A percentile compares a stretch with the other conserved stretches of the same genome.
Conservation (phyloP, 2,888 invertebrate genomes). For the Nasonovia ribisnigri region DNA sequence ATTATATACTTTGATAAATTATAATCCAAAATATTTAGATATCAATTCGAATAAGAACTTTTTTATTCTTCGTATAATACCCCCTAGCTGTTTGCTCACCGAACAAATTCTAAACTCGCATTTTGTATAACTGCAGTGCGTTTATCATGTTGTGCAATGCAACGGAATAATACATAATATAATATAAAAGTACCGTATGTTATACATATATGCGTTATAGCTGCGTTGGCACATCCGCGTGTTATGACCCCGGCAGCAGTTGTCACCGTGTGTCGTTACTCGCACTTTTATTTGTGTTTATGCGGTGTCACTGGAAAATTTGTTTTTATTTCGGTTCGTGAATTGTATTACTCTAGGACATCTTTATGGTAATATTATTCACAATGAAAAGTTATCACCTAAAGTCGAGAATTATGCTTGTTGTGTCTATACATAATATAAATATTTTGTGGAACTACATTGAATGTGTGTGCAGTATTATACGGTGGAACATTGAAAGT, state of each 20-base stretch:
- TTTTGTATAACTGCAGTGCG: too few relatives aligned
- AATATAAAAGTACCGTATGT: background rate
- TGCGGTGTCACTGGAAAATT: background rate
- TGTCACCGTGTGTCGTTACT: slow-evolving; percentile 14
- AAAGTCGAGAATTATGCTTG: slow-evolving; percentile 38
- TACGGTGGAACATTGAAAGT: slow-evolving; percentile 27
- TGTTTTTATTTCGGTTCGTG: slow-evolving; percentile 11
- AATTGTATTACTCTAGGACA: slow-evolving; percentile 48
- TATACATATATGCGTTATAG: background rate
- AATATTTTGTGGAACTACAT: background rate
- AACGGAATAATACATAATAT: background rate
- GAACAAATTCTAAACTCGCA: too few relatives aligned
- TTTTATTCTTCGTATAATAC: background rate
- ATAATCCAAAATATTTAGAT: background rate
- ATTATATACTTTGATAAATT: background rate
- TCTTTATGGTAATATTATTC: slow-evolving; percentile 60
- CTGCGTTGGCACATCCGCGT: background rate
- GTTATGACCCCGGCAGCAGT: slow-evolving; percentile 4
- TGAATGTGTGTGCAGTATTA: slow-evolving; percentile 1
- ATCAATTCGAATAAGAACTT: background rate
- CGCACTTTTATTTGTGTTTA: slow-evolving; percentile 54
- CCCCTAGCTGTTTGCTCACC: too few relatives aligned
- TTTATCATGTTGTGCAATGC: background rate
- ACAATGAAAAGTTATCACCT: slow-evolving; percentile 59
- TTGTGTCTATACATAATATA: background rate